A percentile compares a stretch with the other conserved stretches of the same genome.
These are phyloP conservation scores for Theretra japonica DNA, from an alignment of 2,888 invertebrate species.

Conservation along the genomic window DNA sequence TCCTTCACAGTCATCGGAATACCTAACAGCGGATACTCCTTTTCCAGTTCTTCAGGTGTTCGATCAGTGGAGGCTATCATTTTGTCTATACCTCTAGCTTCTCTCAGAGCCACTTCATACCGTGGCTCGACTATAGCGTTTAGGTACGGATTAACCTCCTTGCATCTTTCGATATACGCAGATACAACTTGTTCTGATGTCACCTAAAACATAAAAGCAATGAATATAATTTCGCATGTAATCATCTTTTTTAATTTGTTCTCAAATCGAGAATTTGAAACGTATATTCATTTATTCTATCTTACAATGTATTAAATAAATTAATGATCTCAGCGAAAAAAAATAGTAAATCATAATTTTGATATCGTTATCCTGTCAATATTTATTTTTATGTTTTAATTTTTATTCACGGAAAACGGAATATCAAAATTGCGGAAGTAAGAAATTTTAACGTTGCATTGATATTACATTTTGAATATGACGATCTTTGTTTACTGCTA, in stretches of 20 bases:
- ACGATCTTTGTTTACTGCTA: no score
- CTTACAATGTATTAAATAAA: no score
- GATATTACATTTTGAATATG: no score
- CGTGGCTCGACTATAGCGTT: slow-evolving; percentile 93
- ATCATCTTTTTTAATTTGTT: background rate
- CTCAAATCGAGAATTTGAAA: background rate
- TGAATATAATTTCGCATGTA: background rate
- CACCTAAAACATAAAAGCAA: slow-evolving; percentile 79
- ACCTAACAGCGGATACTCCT: slow-evolving; percentile 90
- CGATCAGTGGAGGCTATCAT: slow-evolving; percentile 85
- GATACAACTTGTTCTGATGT: slow-evolving; percentile 88
- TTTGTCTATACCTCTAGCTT: slow-evolving; percentile 90
- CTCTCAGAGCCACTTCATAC: slow-evolving; percentile 89
- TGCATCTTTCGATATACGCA: slow-evolving; percentile 90
- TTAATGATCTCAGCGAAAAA: no score
- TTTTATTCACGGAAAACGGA: no score
- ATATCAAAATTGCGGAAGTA: no score
- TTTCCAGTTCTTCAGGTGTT: slow-evolving; percentile 86
- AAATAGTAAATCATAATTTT: no score
- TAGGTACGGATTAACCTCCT: slow-evolving; percentile 90
- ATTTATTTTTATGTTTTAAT: no score
- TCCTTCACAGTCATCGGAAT: slow-evolving; percentile 95
- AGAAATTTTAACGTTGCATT: no score
- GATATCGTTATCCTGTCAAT: no score
- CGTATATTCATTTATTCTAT: no score